Conservation (phyloP, 2,113 vertebrate species). For the Dendropsophus ebraccatus region DNA sequence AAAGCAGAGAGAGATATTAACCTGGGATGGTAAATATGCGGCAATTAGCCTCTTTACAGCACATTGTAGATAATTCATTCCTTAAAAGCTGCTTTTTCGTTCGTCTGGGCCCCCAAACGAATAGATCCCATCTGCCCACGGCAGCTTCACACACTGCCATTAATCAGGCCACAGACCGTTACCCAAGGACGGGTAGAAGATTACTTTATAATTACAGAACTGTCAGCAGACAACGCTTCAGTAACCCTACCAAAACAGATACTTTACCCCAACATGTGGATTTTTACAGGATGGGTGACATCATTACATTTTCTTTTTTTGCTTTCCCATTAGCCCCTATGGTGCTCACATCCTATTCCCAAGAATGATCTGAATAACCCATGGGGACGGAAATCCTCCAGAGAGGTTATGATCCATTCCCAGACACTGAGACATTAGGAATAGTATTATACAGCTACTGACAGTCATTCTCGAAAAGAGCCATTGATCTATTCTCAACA, state of each 20-base stretch:
- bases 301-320: not conserved
- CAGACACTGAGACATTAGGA: not conserved
- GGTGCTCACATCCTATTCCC: conserved; percentile 2
- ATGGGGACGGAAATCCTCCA: not conserved
- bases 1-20: conserved; percentile 49
- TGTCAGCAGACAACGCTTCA: too few species aligned
- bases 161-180: conserved; percentile 38
- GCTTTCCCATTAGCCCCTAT: conserved; percentile 22
- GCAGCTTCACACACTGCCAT: conserved; percentile 17
- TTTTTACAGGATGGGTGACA: not conserved
- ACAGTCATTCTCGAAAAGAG: not conserved
- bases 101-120: not conserved
- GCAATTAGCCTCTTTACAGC: conserved; percentile 50
- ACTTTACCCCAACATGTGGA: not conserved
- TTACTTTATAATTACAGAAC: conserved; percentile 36
- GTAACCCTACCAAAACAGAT: not conserved
- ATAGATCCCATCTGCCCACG: conserved; percentile 39
- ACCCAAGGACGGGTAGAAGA: conserved; percentile 35
- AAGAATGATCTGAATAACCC: not conserved
- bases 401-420: not conserved
- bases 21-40: conserved; percentile 41
- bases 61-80: conserved; percentile 33
- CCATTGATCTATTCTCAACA: not conserved
- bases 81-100: conserved; percentile 9
- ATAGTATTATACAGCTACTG: not conserved